phyloP scores from a whole-genome alignment of 1,140 invertebrate species.

The Camponotus pennsylvanicus region DNA sequence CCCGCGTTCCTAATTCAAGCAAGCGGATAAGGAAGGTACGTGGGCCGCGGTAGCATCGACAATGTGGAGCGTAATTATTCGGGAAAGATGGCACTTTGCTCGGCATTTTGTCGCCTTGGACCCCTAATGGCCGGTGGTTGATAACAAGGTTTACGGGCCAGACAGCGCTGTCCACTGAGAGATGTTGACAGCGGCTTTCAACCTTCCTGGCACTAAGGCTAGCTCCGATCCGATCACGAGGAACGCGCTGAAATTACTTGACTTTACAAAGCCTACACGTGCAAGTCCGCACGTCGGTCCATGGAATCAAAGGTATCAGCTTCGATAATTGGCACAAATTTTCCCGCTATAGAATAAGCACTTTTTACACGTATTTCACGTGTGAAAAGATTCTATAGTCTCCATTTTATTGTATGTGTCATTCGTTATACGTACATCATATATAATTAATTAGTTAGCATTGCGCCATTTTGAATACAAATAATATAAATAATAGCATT shows the following conservation, averaged over 20 bases:
- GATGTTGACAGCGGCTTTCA: slow-evolving; percentile 87
- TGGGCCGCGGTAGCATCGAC: slow-evolving; percentile 80
- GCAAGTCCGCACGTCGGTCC: slow-evolving; percentile 54
- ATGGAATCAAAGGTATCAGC: slow-evolving; percentile 49
- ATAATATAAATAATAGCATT: neutral
- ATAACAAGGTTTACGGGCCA: slow-evolving; percentile 85
- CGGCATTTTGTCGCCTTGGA: slow-evolving; percentile 86
- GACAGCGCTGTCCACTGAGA: slow-evolving; percentile 84
- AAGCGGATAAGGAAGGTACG: slow-evolving; percentile 81
- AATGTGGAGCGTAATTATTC: slow-evolving; percentile 84
- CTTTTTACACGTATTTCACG: neutral
- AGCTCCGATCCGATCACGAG: slow-evolving; percentile 71
- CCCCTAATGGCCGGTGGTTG: slow-evolving; percentile 86
- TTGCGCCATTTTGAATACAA: neutral
- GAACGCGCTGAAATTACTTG: slow-evolving; percentile 66
- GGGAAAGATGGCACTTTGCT: slow-evolving; percentile 86
- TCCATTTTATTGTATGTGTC: no score
- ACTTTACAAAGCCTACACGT: slow-evolving; percentile 59
- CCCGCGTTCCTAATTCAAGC: slow-evolving; percentile 68
- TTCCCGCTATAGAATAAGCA: neutral
- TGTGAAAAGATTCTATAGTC: neutral
- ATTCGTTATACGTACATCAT: neutral
- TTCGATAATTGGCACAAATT: slow-evolving; percentile 25
- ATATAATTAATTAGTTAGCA: neutral
- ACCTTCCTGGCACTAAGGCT: slow-evolving; percentile 76